Conservation (phyloP, 2,888 invertebrate genomes). For the Amorpha juglandis region DNA sequence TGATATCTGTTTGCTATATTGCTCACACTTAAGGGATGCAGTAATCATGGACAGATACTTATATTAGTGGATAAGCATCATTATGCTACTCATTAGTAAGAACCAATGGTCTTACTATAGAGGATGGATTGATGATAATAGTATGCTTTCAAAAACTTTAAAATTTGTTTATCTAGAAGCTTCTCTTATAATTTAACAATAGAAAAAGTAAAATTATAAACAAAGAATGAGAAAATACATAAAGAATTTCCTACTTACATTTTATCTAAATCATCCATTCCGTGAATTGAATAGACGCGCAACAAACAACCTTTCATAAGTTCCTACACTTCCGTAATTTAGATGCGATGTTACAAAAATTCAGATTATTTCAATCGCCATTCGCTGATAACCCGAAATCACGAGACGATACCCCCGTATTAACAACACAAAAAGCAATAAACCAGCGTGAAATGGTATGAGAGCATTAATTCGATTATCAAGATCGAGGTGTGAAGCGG, state of each 20-base stretch:
- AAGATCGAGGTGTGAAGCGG: conserved; percentile 83
- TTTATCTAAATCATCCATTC: neutral
- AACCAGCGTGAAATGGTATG: conserved; percentile 81
- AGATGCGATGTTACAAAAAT: conserved; percentile 47
- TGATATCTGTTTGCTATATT: no score
- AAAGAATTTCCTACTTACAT: conserved; percentile 24
- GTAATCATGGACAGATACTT: no score
- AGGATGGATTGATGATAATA: no score
- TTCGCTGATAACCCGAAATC: conserved; percentile 78
- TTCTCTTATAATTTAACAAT: neutral
- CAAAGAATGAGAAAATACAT: conserved; percentile 5
- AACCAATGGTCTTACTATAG: no score
- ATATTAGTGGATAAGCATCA: no score
- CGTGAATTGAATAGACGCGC: conserved; percentile 13
- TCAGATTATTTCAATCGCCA: conserved; percentile 77
- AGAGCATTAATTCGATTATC: conserved; percentile 84
- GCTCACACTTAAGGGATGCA: no score
- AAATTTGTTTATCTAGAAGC: neutral
- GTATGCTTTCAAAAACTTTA: neutral
- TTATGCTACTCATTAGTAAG: no score
- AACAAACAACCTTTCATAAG: conserved; percentile 37
- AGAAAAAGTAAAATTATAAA: conserved; percentile 33
- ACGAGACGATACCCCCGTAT: conserved; percentile 72
- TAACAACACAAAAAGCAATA: conserved; percentile 80
- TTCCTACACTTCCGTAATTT: conserved; percentile 45